phyloP scores from a whole-genome alignment of 2,797 vertebrate genomes.

The Urophycis tenuis region DNA sequence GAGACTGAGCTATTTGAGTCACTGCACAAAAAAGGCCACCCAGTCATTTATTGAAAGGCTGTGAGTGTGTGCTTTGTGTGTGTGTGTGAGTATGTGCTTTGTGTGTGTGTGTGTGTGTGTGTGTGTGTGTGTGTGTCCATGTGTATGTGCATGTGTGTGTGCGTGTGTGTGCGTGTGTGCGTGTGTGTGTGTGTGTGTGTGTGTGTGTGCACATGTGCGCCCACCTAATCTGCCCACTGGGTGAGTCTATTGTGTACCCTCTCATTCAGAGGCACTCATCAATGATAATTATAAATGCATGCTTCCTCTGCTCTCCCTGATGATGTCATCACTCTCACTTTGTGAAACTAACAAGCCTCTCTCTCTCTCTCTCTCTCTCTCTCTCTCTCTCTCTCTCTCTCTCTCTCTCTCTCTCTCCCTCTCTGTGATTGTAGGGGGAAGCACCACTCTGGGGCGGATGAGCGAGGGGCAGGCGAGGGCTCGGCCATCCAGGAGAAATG shows the following conservation, averaged over 20 bases:
- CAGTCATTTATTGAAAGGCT: no score
- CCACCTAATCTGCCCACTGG: neutral
- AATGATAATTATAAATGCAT: constrained; percentile 23
- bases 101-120: neutral
- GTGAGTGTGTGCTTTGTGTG: neutral
- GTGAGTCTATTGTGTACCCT: constrained; percentile 5
- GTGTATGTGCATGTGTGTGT: neutral
- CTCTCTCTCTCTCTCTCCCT: no score
- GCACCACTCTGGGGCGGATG: constrained; percentile 73
- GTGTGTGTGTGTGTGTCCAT: constrained; percentile 1
- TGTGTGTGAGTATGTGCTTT: constrained; percentile 4
- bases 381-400: neutral
- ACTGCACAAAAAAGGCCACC: neutral
- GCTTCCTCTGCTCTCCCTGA: neutral
- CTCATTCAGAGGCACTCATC: constrained; percentile 24
- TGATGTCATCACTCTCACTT: neutral
- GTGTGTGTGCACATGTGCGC: neutral
- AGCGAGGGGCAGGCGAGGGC: constrained; percentile 67
- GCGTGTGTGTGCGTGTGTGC: constrained; percentile 7
- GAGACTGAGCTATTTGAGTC: no score
- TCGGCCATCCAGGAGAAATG: constrained; percentile 90
- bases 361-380: neutral
- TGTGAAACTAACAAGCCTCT: neutral
- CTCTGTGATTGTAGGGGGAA: constrained; percentile 69
- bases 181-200: constrained; percentile 1